Base-by-base conservation (phyloP, 2,888 invertebrate genomes). In the Caenorhabditis becei region DNA sequence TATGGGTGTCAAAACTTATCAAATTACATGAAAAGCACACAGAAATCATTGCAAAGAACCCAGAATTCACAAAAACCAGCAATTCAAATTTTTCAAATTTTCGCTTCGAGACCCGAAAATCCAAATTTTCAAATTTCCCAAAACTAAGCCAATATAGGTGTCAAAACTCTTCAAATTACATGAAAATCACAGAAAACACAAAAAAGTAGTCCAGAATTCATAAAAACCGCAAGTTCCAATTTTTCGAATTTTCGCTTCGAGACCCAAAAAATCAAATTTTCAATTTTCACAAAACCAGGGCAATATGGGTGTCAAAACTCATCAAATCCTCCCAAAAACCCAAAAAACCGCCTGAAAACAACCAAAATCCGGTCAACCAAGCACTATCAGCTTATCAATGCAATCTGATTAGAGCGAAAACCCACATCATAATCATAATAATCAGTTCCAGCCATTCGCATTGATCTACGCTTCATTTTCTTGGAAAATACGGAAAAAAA, bases 371-470 rank as follows among this genome's bases (percentile, higher is more conserved):
- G 18, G 3, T 20, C 47, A 35, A n/a, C n/a, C n/a, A n/a, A n/a
- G n/a, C n/a, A n/a, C n/a, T n/a, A n/a, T n/a, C n/a, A n/a, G n/a
- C n/a, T n/a, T n/a, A n/a, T 41, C 2, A 32, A 32, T 32, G 32
- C 32, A 10, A 7, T 32, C 32, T 41, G 41, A 41, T 41, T 7
- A 32, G 32, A 32, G 5, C 4, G 32, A 59, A 61, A 62, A 62
- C 71, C 24, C 26, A 71, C 71, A 56, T 71, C 71, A 54, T 71
- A 71, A 16, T 71, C 71, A 44, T 71, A 62, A 63, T 71, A 71
- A 26, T 71, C 71, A 47, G 41, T 41, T 41, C 41, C 41, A 41
- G 32, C 32, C 32, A 5, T 41, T 41, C 47, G n/a, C n/a, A 47
- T 47, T 18, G 47, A 47, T 47, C 47, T 47, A 18, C 11, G n/a